Percentiles rank a stretch among this genome's conserved stretches.
Evolutionary conservation across 2,113 vertebrate genomes (phyloP).

Genomic region (Brachyistius frenatus): DNA sequence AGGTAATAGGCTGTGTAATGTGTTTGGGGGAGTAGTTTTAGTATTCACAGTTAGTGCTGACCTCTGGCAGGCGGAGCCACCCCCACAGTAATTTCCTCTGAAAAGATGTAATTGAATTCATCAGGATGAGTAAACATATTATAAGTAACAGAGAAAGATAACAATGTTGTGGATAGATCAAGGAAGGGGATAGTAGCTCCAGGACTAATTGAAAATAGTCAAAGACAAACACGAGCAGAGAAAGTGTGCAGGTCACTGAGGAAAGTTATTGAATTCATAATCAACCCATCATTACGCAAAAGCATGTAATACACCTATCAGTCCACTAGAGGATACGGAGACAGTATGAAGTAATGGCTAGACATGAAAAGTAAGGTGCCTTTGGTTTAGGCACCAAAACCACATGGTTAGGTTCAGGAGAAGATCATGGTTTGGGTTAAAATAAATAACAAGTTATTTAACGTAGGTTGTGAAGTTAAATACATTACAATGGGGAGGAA

Average conservation of each 20-base stretch:
- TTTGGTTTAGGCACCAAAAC: too few relatives aligned
- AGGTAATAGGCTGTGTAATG: conserved; percentile 84
- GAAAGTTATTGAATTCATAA: conserved; percentile 22
- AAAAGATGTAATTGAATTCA: conserved; percentile 84
- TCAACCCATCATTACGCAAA: too few relatives aligned
- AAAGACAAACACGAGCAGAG: conserved; percentile 73
- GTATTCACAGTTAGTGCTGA: conserved; percentile 81
- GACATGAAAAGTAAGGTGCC: too few relatives aligned
- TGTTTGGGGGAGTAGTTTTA: conserved; percentile 78
- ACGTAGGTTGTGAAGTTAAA: too few relatives aligned
- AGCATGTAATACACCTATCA: too few relatives aligned
- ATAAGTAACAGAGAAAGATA: conserved; percentile 78
- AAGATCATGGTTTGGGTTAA: too few relatives aligned
- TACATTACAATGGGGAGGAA: too few relatives aligned
- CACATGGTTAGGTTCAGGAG: too few relatives aligned
- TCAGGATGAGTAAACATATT: conserved; percentile 83
- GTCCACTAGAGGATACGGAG: too few relatives aligned
- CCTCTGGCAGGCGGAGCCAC: conserved; percentile 73
- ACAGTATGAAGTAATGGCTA: too few relatives aligned
- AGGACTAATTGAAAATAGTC: conserved; percentile 77
- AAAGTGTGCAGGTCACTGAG: conserved; percentile 31
- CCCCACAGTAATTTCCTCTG: conserved; percentile 79
- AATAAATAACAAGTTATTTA: too few relatives aligned
- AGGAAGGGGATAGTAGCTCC: conserved; percentile 69
- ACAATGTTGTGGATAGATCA: conserved; percentile 80